A percentile compares a stretch with the other conserved stretches of the same genome.
phyloP scores from a whole-genome alignment of 2,888 invertebrate species.

The Petrolisthes manimaculis region DNA sequence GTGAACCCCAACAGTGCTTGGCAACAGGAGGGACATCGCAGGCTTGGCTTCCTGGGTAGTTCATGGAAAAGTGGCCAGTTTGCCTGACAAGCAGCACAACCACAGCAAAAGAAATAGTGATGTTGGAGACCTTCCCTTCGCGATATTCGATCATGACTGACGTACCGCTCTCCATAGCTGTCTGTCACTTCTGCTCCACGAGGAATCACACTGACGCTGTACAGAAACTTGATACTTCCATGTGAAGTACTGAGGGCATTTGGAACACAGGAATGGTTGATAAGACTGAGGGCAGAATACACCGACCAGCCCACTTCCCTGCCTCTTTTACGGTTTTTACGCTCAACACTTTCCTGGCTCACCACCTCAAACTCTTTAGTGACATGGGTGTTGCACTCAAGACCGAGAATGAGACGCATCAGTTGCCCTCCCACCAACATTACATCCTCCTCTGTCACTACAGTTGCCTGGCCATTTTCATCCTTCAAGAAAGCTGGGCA shows the following conservation, averaged over 20 bases:
- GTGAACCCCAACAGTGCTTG: slow-evolving; percentile 30
- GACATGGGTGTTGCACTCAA: slow-evolving; percentile 59
- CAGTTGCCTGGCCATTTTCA: not conserved
- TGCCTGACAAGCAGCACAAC: slow-evolving; percentile 70
- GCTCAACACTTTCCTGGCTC: not conserved
- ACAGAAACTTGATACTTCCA: slow-evolving; percentile 68
- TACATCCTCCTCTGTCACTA: slow-evolving; percentile 28
- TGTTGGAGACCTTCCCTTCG: slow-evolving; percentile 69
- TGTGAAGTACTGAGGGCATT: slow-evolving; percentile 71
- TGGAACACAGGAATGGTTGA: slow-evolving; percentile 72
- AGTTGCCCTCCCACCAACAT: slow-evolving; percentile 46
- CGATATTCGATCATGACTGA: slow-evolving; percentile 68
- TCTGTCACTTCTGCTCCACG: slow-evolving; percentile 72
- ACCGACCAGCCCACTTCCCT: slow-evolving; percentile 71
- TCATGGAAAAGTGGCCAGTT: slow-evolving; percentile 69
- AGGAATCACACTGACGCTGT: slow-evolving; percentile 69
- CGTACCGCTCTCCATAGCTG: slow-evolving; percentile 72
- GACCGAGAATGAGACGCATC: slow-evolving; percentile 52
- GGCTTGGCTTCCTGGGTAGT: slow-evolving; percentile 35
- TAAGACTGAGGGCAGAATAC: slow-evolving; percentile 71
- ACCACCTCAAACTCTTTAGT: slow-evolving; percentile 47
- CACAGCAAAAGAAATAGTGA: slow-evolving; percentile 71
- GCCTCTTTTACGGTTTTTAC: slow-evolving; percentile 11
- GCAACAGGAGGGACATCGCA: slow-evolving; percentile 57
- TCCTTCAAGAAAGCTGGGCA: slow-evolving; percentile 33